A percentile compares a stretch with the other conserved stretches of the same genome.
phyloP scores from a whole-genome alignment of 2,797 vertebrate species.

The Leptoclinus maculatus region DNA sequence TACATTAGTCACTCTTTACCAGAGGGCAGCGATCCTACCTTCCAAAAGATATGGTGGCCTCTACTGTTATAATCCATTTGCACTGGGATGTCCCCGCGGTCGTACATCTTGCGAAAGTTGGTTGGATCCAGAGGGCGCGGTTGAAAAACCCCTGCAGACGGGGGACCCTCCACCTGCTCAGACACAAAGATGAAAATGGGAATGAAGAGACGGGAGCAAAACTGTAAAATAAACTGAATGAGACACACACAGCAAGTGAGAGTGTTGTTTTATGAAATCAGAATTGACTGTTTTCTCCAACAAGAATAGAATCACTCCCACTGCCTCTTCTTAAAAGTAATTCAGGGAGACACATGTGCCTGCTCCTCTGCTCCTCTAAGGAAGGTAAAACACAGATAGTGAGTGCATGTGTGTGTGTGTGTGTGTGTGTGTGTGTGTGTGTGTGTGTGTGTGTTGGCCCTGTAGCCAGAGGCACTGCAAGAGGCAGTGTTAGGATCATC shows the following conservation, averaged over 20 bases:
- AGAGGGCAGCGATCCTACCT: slow-evolving; percentile 71
- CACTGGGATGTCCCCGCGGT: slow-evolving; percentile 91
- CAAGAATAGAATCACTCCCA: slow-evolving; percentile 69
- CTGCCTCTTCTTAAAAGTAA: slow-evolving; percentile 64
- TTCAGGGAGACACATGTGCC: slow-evolving; percentile 67
- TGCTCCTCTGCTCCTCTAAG: slow-evolving; percentile 58
- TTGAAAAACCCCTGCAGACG: slow-evolving; percentile 88
- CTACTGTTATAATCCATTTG: slow-evolving; percentile 75
- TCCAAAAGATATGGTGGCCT: slow-evolving; percentile 83
- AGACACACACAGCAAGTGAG: slow-evolving; percentile 37
- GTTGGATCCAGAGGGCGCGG: slow-evolving; percentile 90
- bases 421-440: slow-evolving; percentile 32
- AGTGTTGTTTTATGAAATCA: slow-evolving; percentile 68
- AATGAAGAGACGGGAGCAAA: slow-evolving; percentile 17
- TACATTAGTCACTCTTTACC: background rate
- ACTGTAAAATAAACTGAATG: slow-evolving; percentile 43
- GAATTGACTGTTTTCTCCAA: slow-evolving; percentile 67
- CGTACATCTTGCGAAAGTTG: slow-evolving; percentile 93
- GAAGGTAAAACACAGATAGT: slow-evolving; percentile 61
- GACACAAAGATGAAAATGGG: slow-evolving; percentile 18
- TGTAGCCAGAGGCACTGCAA: slow-evolving; percentile 74
- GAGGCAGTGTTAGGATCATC: slow-evolving; percentile 78
- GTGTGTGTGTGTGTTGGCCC: slow-evolving; percentile 47
- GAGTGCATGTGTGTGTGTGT: slow-evolving; percentile 26
- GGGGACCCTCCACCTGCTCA: slow-evolving; percentile 89